Conservation (phyloP, 2,888 invertebrate species). For the Rhodophaea formosa region DNA sequence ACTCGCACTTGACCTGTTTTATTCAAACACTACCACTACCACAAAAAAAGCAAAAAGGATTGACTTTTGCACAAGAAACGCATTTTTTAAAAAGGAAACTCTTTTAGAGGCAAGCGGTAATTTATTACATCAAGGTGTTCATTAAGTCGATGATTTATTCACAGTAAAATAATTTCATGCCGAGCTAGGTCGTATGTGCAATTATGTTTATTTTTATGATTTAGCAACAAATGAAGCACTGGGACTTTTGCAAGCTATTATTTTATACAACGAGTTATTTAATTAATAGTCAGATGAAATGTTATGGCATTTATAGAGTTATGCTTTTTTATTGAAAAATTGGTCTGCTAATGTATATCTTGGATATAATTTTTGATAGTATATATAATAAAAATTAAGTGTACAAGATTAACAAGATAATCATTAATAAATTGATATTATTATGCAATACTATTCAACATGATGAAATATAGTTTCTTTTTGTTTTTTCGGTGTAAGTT, state of each 20-base stretch:
- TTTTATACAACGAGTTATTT: not conserved
- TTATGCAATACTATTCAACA: no score
- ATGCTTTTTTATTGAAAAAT: not conserved
- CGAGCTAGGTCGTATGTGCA: not conserved
- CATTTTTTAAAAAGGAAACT: constrained; percentile 18
- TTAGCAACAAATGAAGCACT: constrained; percentile 6
- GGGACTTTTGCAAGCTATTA: constrained; percentile 3
- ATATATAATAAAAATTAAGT: no score
- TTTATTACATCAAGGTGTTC: constrained; percentile 43
- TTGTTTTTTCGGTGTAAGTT: no score
- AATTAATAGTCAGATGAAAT: not conserved
- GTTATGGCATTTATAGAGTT: not conserved
- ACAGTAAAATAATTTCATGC: constrained; percentile 16
- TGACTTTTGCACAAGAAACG: no score
- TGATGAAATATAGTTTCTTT: no score
- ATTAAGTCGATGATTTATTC: constrained; percentile 37
- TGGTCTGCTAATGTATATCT: not conserved
- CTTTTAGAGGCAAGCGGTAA: constrained; percentile 31
- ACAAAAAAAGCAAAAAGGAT: no score
- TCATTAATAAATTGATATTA: no score
- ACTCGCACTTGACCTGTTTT: no score
- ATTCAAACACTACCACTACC: no score
- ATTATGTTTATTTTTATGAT: constrained; percentile 4
- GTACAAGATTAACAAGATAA: no score
- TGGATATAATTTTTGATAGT: no score